phyloP scores from a whole-genome alignment of 2,888 invertebrate species.

The Microctonus brassicae region DNA sequence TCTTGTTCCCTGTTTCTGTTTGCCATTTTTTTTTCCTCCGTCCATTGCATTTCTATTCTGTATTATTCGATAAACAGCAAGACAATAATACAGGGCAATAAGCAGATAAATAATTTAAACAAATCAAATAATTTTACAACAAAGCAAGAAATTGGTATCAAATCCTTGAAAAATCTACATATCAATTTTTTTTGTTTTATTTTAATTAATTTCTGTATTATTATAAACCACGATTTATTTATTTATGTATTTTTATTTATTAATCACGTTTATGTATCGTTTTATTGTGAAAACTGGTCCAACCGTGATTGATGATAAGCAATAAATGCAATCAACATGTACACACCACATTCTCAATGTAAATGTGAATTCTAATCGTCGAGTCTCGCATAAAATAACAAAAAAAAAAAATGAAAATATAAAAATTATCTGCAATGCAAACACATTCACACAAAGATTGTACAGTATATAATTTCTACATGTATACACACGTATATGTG shows the following conservation, averaged over 20 bases:
- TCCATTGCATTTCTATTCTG: neutral
- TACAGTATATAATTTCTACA: neutral
- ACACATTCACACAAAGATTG: constrained; percentile 5
- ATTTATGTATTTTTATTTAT: neutral
- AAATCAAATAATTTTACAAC: constrained; percentile 20
- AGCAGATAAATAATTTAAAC: neutral
- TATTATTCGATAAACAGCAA: neutral
- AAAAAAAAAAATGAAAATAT: neutral
- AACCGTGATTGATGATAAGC: neutral
- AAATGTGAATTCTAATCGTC: neutral
- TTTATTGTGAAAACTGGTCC: neutral
- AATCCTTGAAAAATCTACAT: constrained; percentile 44
- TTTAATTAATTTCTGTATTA: neutral
- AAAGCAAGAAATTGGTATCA: constrained; percentile 34
- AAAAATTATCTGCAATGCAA: constrained; percentile 1
- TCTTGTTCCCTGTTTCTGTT: neutral
- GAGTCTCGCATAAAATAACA: neutral
- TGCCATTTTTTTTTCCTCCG: neutral
- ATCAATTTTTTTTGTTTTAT: constrained; percentile 16
- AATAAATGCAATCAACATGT: neutral
- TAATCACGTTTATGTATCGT: neutral
- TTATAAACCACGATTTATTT: neutral
- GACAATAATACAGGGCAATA: neutral
- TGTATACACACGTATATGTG: neutral
- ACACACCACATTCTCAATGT: neutral